A percentile compares a stretch with the other conserved stretches of the same genome.
These are phyloP conservation scores for Apostichopus japonicus DNA, from an alignment of 35 echinoderm and acorn worm genomes.

Conservation along the genomic window DNA sequence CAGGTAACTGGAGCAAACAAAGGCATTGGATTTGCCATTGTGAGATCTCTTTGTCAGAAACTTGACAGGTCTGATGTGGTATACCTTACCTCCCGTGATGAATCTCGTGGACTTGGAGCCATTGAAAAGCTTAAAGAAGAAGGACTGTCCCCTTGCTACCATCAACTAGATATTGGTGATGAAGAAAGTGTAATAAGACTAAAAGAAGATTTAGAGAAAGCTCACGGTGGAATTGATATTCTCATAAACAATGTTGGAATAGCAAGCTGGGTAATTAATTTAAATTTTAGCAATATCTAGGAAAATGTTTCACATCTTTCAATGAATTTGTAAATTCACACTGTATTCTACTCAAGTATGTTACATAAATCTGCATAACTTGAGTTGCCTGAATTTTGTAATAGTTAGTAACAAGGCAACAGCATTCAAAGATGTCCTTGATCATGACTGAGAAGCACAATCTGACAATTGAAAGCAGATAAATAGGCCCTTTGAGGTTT, in stretches of 20 bases:
- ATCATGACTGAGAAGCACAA: too few relatives aligned
- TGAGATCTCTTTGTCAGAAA: slow-evolving; percentile 72
- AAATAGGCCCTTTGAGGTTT: too few relatives aligned
- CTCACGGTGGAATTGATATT: slow-evolving; percentile 73
- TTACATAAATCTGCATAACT: too few relatives aligned
- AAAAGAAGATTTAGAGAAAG: slow-evolving; percentile 40
- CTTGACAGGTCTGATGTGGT: slow-evolving; percentile 58
- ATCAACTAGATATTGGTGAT: slow-evolving; percentile 74
- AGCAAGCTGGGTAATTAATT: too few relatives aligned
- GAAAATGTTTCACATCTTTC: too few relatives aligned
- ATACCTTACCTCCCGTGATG: slow-evolving; percentile 74
- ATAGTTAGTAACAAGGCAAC: too few relatives aligned
- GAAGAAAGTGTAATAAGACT: slow-evolving; percentile 45
- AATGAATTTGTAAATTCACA: too few relatives aligned
- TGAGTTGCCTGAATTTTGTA: too few relatives aligned
- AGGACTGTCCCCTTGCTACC: slow-evolving; percentile 56
- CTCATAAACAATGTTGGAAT: slow-evolving; percentile 80
- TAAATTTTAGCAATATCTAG: too few relatives aligned
- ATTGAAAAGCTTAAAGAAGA: slow-evolving; percentile 66
- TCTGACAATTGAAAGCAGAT: too few relatives aligned
- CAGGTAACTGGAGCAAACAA: slow-evolving; percentile 86
- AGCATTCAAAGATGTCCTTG: too few relatives aligned
- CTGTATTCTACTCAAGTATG: too few relatives aligned
- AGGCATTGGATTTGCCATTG: slow-evolving; percentile 84
- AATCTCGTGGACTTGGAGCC: slow-evolving; percentile 58